Conservation (phyloP, 2,888 invertebrate genomes). For the Aplocera efformata region DNA sequence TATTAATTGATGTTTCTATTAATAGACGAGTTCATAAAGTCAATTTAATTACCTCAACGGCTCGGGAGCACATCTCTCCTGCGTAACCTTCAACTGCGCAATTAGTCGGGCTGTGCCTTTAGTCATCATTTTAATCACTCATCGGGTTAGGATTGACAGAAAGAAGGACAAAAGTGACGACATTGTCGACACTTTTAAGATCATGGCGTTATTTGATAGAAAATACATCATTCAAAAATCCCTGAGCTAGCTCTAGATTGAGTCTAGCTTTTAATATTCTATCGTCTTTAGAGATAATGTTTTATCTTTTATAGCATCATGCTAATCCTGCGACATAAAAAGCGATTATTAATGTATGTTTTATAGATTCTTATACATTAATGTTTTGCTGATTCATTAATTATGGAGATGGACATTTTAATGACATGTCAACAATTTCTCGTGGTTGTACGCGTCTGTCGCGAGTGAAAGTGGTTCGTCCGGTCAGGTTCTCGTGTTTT, state of each 20-base stretch:
- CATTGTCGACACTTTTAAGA: constrained; percentile 20
- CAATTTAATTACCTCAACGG: no score
- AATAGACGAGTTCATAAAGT: no score
- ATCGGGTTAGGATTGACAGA: constrained; percentile 16
- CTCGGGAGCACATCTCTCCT: neutral
- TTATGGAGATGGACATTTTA: neutral
- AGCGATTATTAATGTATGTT: no score
- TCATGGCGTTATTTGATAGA: constrained; percentile 11
- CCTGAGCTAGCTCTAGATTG: no score
- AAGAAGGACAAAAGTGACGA: constrained; percentile 24
- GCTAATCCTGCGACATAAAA: no score
- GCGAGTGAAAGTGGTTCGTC: constrained; percentile 28
- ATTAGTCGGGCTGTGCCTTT: constrained; percentile 3
- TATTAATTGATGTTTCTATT: no score
- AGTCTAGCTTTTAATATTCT: no score
- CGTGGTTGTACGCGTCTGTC: constrained; percentile 24
- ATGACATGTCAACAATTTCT: constrained; percentile 7
- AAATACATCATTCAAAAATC: no score
- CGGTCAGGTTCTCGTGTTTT: constrained; percentile 19
- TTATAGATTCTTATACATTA: no score
- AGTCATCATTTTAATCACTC: constrained; percentile 13
- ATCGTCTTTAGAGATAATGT: no score
- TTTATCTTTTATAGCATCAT: no score
- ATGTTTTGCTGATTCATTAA: no score
- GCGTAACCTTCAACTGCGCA: neutral